Evolutionary conservation across 2,113 vertebrate genomes (phyloP).

Genomic region (Oryzias javanicus): DNA sequence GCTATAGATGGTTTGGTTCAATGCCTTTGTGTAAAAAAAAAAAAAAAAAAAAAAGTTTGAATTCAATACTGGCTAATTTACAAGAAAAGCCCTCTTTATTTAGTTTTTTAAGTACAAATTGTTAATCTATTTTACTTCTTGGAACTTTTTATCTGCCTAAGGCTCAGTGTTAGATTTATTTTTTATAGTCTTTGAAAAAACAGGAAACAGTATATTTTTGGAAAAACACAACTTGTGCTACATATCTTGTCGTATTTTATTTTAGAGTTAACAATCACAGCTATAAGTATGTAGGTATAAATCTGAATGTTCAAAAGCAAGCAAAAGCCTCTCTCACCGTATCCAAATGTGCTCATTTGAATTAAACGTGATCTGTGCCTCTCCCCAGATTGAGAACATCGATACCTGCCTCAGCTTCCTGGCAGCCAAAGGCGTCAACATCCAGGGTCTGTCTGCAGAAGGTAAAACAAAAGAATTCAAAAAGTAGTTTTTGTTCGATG

Average conservation of each 20-base stretch:
- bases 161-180: too few relatives aligned
- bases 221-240: not conserved
- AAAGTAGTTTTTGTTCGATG: too few relatives aligned
- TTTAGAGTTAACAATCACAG: too few relatives aligned
- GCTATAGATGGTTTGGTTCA: slow-evolving; percentile 19
- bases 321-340: slow-evolving; percentile 16
- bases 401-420: slow-evolving; percentile 96
- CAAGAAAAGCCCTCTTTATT: too few relatives aligned
- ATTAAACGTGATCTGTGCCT: slow-evolving; percentile 43
- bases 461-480: slow-evolving; percentile 76
- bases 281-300: too few relatives aligned
- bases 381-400: slow-evolving; percentile 94
- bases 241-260: too few relatives aligned
- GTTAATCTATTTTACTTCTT: too few relatives aligned
- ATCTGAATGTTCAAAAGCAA: not conserved
- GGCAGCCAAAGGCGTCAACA: slow-evolving; percentile 98
- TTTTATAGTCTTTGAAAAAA: too few relatives aligned
- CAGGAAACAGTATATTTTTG: not conserved
- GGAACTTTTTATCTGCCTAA: too few relatives aligned
- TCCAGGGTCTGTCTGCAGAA: slow-evolving; percentile 97
- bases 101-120: too few relatives aligned
- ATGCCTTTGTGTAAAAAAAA: slow-evolving; percentile 6
- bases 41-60: too few relatives aligned
- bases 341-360: slow-evolving; percentile 35
- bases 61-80: too few relatives aligned